Percentiles rank a stretch among this genome's conserved stretches.
Conservation (phyloP, 2,797 vertebrate species). For the Hemitrygon akajei region DNA sequence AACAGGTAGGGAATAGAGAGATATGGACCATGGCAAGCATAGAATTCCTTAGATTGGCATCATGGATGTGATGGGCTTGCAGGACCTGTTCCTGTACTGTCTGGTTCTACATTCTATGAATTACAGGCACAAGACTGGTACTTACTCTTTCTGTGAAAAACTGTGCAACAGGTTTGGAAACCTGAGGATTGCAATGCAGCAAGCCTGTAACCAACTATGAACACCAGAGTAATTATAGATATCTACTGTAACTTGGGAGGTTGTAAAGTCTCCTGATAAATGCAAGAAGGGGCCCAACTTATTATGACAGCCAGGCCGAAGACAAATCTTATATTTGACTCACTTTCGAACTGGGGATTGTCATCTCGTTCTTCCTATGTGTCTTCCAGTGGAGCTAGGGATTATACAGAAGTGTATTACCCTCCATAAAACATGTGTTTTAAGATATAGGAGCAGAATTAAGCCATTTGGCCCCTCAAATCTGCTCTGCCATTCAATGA, state of each 20-base stretch:
- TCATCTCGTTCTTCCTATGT: background rate
- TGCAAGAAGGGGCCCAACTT: background rate
- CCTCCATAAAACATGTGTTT: background rate
- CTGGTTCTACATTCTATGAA: background rate
- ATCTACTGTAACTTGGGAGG: background rate
- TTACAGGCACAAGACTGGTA: background rate
- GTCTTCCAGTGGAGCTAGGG: too few species aligned
- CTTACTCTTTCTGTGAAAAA: background rate
- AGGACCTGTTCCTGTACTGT: too few species aligned
- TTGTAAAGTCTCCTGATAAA: background rate
- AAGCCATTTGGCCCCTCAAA: too few species aligned
- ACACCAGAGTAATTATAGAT: background rate
- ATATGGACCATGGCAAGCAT: too few species aligned
- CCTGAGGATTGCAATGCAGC: background rate
- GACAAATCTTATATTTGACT: background rate
- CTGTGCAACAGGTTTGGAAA: background rate
- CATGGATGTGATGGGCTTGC: too few species aligned
- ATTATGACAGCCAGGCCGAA: background rate
- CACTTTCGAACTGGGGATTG: background rate
- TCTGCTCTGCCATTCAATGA: too few species aligned
- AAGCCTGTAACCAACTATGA: background rate
- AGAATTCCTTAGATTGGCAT: too few species aligned
- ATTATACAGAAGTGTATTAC: background rate
- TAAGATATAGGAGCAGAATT: too few species aligned
- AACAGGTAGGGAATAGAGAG: too few species aligned